Evolutionary conservation across 2,888 invertebrate genomes (phyloP).

Genomic region (Biston stratarius): DNA sequence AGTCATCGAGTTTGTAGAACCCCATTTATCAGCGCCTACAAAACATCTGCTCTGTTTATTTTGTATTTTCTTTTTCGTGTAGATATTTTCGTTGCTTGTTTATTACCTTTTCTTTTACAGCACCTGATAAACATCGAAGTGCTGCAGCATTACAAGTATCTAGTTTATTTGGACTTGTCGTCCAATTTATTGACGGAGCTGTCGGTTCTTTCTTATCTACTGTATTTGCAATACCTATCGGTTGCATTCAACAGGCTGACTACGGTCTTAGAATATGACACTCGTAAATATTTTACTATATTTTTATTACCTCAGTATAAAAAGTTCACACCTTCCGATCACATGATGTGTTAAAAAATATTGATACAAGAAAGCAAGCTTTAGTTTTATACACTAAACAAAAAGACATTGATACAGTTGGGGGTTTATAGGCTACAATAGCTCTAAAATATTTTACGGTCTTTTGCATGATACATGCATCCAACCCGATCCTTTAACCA

Average conservation of each 20-base stretch:
- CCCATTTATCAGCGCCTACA: slow-evolving; percentile 1
- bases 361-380: slow-evolving; percentile 5
- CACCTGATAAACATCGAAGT: slow-evolving; percentile 78
- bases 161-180: slow-evolving; percentile 87
- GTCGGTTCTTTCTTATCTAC: slow-evolving; percentile 80
- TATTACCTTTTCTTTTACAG: slow-evolving; percentile 55
- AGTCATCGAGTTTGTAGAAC: neutral
- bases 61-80: slow-evolving; percentile 13
- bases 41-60: slow-evolving; percentile 9
- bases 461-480: slow-evolving; percentile 6
- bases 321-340: slow-evolving; percentile 8
- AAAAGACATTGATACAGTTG: slow-evolving; percentile 1
- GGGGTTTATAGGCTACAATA: slow-evolving; percentile 8
- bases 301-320: slow-evolving; percentile 16
- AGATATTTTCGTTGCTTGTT: slow-evolving; percentile 21
- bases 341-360: slow-evolving; percentile 12
- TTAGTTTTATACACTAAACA: slow-evolving; percentile 13
- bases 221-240: slow-evolving; percentile 86
- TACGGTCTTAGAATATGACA: slow-evolving; percentile 83
- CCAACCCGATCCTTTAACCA: slow-evolving; percentile 6
- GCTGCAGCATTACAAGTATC: slow-evolving; percentile 83
- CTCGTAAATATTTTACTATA: slow-evolving; percentile 67
- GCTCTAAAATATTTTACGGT: slow-evolving; percentile 14
- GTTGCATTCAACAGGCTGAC: slow-evolving; percentile 84
- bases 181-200: slow-evolving; percentile 84